These are phyloP conservation scores for Clanis bilineata DNA, from an alignment of 2,888 invertebrate species.

Conservation along the genomic window DNA sequence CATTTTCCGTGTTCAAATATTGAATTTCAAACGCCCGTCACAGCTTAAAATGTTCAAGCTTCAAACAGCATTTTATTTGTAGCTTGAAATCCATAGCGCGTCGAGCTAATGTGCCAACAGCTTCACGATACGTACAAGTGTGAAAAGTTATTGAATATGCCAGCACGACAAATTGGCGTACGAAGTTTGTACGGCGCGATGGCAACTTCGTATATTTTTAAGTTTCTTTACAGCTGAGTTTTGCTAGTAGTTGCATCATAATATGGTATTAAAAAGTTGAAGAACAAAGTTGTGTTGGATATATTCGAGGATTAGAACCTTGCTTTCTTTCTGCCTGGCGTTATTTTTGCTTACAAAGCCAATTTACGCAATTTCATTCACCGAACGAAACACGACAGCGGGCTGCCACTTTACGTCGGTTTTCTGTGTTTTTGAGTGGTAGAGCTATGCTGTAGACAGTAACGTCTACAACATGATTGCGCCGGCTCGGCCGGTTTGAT, in stretches of 20 bases:
- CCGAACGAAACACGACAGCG: too few species aligned
- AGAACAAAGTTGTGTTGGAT: neutral
- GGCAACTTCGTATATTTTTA: neutral
- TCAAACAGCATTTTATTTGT: constrained; percentile 7
- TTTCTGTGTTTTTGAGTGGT: neutral
- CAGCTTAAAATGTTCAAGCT: constrained; percentile 8
- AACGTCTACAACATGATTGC: too few species aligned
- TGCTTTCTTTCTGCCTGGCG: too few species aligned
- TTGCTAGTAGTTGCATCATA: neutral
- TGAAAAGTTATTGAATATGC: constrained; percentile 9
- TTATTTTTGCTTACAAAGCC: too few species aligned
- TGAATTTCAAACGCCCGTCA: constrained; percentile 8
- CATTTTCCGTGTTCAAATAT: neutral
- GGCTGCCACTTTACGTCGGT: too few species aligned
- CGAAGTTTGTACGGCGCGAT: neutral
- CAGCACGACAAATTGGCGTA: neutral
- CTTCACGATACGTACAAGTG: neutral
- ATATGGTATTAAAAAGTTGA: neutral
- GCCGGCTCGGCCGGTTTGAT: too few species aligned
- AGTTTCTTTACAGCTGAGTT: neutral
- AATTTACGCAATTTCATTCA: too few species aligned
- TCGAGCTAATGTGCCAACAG: constrained; percentile 6
- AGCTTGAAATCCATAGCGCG: neutral
- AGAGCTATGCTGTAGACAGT: neutral
- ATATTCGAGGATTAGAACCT: too few species aligned